Percentiles rank a stretch among this genome's conserved stretches.
Evolutionary conservation across 2,113 vertebrate genomes (phyloP).

Genomic region (Choloepus hoffmanni): DNA sequence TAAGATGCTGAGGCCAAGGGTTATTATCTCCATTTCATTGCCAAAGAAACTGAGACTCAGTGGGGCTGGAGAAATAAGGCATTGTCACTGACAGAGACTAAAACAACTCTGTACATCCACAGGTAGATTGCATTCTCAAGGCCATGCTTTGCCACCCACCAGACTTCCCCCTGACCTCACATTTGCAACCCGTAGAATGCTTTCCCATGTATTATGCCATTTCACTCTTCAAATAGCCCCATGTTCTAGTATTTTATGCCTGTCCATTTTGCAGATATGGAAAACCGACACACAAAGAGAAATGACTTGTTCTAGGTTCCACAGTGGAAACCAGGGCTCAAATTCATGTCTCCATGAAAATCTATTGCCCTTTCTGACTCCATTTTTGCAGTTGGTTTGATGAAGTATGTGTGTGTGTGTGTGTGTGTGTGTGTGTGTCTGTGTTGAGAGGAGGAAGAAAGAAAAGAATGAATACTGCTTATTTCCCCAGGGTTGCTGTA

Average conservation of each 20-base stretch:
- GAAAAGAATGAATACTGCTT: too few relatives aligned
- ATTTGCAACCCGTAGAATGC: neutral
- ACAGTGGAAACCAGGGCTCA: neutral
- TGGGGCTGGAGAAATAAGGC: neutral
- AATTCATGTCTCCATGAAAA: neutral
- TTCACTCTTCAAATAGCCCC: accelerated
- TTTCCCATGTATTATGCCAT: accelerated
- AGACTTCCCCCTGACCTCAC: neutral
- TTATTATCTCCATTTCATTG: neutral
- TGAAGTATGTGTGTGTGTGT: neutral
- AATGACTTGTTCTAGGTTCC: neutral
- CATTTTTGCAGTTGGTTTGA: accelerated
- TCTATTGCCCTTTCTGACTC: accelerated
- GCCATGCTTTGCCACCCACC: accelerated
- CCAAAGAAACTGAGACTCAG: neutral
- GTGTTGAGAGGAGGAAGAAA: accelerated
- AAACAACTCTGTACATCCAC: accelerated
- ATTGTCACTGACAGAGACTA: accelerated
- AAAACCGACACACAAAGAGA: neutral
- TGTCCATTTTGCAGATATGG: neutral
- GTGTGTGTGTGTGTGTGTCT: neutral
- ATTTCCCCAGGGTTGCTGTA: too few relatives aligned
- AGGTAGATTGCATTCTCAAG: accelerated
- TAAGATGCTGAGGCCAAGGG: neutral
- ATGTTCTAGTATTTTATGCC: accelerated